Conservation (phyloP, 2,113 vertebrate species). For the Synchiropus splendidus region DNA sequence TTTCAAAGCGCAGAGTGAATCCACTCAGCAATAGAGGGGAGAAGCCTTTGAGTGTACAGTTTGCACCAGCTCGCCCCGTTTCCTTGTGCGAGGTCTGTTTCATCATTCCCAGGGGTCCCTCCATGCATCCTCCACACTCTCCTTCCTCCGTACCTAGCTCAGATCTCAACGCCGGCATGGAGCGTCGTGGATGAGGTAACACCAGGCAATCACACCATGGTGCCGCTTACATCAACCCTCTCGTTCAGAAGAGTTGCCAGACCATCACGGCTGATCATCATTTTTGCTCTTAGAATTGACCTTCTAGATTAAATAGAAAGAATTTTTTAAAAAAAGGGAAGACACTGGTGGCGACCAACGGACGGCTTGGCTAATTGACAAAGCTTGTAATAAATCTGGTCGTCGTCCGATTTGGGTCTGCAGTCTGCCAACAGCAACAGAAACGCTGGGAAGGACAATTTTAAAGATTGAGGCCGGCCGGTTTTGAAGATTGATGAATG, state of each 20-base stretch:
- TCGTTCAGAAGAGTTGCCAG: slow-evolving; percentile 38
- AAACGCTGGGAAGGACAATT: slow-evolving; percentile 14
- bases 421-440: slow-evolving; percentile 29
- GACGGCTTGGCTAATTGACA: slow-evolving; percentile 25
- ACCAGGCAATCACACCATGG: slow-evolving; percentile 39
- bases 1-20: background rate
- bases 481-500: background rate
- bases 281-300: slow-evolving; percentile 36
- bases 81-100: slow-evolving; percentile 37
- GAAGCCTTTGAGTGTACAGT: slow-evolving; percentile 17
- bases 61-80: slow-evolving; percentile 9
- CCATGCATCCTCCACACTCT: slow-evolving; percentile 21
- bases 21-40: background rate
- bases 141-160: slow-evolving; percentile 42
- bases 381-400: slow-evolving; percentile 31
- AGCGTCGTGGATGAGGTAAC: slow-evolving; percentile 50
- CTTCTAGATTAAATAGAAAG: slow-evolving; percentile 29
- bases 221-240: slow-evolving; percentile 46
- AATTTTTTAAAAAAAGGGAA: slow-evolving; percentile 25
- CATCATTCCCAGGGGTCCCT: slow-evolving; percentile 45
- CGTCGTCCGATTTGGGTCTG: slow-evolving; percentile 28
- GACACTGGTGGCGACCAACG: slow-evolving; percentile 14
- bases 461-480: slow-evolving; percentile 34
- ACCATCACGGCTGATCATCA: slow-evolving; percentile 28
- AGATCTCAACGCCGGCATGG: slow-evolving; percentile 24